These are phyloP conservation scores for Holcopasites calliopsidis DNA, from an alignment of 1,140 invertebrate species.

Conservation along the genomic window DNA sequence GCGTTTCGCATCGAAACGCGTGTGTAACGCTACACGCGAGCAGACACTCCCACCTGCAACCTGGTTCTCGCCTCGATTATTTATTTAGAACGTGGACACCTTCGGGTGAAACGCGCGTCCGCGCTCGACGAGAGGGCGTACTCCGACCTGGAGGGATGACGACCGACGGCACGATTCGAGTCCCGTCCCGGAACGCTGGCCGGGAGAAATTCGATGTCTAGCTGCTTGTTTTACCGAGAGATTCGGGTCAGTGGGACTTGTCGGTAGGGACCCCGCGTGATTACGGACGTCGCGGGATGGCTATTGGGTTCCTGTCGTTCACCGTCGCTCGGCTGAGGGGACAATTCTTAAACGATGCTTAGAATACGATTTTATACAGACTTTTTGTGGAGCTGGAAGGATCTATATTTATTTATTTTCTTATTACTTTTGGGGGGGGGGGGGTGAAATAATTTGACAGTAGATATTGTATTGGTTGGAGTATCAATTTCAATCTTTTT, in stretches of 20 bases:
- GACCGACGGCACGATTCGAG: background rate
- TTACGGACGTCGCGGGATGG: background rate
- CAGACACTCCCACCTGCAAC: slow-evolving; percentile 42
- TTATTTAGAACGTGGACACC: slow-evolving; percentile 44
- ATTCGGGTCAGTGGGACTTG: slow-evolving; percentile 9
- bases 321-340: too few species aligned
- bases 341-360: too few species aligned
- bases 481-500: too few species aligned
- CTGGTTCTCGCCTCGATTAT: slow-evolving; percentile 47
- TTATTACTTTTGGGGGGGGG: too few species aligned
- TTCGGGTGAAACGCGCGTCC: background rate
- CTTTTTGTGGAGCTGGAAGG: too few species aligned
- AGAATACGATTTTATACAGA: too few species aligned
- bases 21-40: background rate
- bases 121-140: too few species aligned
- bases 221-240: background rate
- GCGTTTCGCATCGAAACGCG: slow-evolving; percentile 12
- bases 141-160: slow-evolving; percentile 1
- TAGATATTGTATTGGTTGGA: too few species aligned
- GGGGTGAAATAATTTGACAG: too few species aligned
- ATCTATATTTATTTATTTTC: too few species aligned
- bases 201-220: background rate
- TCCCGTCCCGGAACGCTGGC: background rate
- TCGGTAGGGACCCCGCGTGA: background rate
- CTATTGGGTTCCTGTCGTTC: background rate